Percentiles rank a stretch among this genome's conserved stretches.
These are phyloP conservation scores for Idaea biselata DNA, from an alignment of 2,888 invertebrate genomes.

Conservation along the genomic window DNA sequence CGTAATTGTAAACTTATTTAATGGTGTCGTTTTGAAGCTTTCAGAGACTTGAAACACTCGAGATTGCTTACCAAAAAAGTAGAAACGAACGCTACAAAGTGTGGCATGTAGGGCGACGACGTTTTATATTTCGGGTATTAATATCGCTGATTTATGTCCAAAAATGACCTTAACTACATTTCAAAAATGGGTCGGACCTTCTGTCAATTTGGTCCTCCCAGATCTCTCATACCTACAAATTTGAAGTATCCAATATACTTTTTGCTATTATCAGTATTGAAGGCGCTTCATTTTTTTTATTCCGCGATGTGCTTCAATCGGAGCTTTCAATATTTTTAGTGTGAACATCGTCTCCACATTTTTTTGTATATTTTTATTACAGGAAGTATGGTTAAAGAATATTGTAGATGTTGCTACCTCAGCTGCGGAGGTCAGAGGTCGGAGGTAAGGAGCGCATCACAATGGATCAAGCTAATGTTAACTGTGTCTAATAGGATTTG, in stretches of 20 bases:
- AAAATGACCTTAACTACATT: conserved; percentile 6
- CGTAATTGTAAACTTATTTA: conserved; percentile 8
- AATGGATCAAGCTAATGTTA: conserved; percentile 12
- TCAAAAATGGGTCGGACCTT: too few relatives aligned
- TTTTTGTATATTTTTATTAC: conserved; percentile 52
- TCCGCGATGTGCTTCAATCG: too few relatives aligned
- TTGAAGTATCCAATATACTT: too few relatives aligned
- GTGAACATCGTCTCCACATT: conserved; percentile 38
- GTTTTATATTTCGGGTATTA: not conserved
- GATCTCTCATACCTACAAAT: too few relatives aligned
- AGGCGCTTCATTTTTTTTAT: too few relatives aligned
- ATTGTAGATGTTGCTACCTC: conserved; percentile 29
- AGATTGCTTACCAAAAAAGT: not conserved
- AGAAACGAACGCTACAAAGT: not conserved
- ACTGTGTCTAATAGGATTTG: conserved; percentile 5
- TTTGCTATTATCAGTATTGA: too few relatives aligned
- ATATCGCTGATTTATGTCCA: conserved; percentile 6
- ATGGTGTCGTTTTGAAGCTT: not conserved
- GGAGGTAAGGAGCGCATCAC: conserved; percentile 28
- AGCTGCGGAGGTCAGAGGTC: conserved; percentile 33
- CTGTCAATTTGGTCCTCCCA: too few relatives aligned
- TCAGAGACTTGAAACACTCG: not conserved
- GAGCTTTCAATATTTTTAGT: conserved; percentile 6
- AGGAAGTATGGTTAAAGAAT: conserved; percentile 45
- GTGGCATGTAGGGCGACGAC: not conserved